Conservation (phyloP, 2,797 vertebrate species). For the Crenuchus spilurus region DNA sequence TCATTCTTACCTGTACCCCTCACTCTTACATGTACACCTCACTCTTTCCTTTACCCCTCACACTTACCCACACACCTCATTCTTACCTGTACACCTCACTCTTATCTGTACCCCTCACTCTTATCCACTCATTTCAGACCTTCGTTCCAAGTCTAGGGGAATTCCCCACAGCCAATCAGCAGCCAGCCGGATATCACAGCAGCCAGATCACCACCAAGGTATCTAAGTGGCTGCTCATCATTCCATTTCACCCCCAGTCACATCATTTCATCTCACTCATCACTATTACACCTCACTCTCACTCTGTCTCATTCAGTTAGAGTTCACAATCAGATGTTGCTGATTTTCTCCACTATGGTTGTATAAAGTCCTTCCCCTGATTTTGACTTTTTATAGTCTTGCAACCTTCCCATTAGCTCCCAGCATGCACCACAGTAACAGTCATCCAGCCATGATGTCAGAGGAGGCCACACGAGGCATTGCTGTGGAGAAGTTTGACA, state of each 20-base stretch:
- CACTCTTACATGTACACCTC: conserved; percentile 5
- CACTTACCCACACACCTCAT: too few species aligned
- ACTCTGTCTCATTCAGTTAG: background rate
- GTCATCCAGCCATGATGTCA: conserved; percentile 66
- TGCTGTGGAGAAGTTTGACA: conserved; percentile 95
- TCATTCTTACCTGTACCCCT: too few species aligned
- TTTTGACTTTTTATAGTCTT: background rate
- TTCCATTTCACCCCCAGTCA: conserved; percentile 23
- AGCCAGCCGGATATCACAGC: conserved; percentile 72
- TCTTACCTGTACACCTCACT: too few species aligned
- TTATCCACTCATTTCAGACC: conserved; percentile 77
- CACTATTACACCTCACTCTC: background rate
- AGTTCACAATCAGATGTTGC: background rate
- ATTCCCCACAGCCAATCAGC: conserved; percentile 74
- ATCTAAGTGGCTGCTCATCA: conserved; percentile 56
- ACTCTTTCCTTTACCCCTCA: too few species aligned
- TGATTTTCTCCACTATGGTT: too few species aligned
- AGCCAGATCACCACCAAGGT: conserved; percentile 75
- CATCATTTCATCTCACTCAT: conserved; percentile 30
- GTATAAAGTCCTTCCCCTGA: background rate
- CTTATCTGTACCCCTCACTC: background rate
- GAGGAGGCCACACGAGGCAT: conserved; percentile 91
- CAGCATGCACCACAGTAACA: conserved; percentile 79
- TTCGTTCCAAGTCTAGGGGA: conserved; percentile 76
- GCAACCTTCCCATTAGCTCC: conserved; percentile 72